These are phyloP conservation scores for Macrosteles quadrilineatus DNA, from an alignment of 1,140 invertebrate species.

Conservation along the genomic window DNA sequence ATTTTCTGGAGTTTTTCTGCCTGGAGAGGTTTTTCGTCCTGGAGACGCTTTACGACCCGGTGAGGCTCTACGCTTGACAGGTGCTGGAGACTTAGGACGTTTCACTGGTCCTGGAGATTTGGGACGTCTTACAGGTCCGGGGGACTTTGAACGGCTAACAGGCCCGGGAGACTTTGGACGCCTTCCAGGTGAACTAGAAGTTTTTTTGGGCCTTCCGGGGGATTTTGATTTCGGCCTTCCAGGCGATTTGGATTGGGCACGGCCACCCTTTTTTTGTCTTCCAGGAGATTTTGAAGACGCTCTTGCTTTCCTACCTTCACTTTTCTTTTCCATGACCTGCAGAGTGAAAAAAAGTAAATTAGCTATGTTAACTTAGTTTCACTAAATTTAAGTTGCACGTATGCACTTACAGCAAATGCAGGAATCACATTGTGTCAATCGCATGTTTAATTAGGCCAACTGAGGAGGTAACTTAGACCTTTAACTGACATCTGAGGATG, in stretches of 20 bases:
- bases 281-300: neutral
- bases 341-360: too few relatives aligned
- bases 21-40: neutral
- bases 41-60: neutral
- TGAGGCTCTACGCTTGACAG: neutral
- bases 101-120: neutral
- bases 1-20: neutral
- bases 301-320: neutral
- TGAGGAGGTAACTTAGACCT: too few relatives aligned
- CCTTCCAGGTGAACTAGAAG: neutral
- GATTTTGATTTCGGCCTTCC: constrained; percentile 14
- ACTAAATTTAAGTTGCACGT: too few relatives aligned
- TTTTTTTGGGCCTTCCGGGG: constrained; percentile 5
- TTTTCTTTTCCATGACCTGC: neutral
- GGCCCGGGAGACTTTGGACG: neutral
- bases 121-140: neutral
- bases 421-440: too few relatives aligned
- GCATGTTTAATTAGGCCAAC: too few relatives aligned
- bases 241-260: constrained; percentile 1
- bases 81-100: neutral
- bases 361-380: too few relatives aligned
- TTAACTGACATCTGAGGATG: too few relatives aligned
- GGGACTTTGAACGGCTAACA: neutral
- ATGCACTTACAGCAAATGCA: too few relatives aligned
- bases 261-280: neutral